phyloP scores from a whole-genome alignment of 2,797 vertebrate species.

The Sebastes matsubarae region DNA sequence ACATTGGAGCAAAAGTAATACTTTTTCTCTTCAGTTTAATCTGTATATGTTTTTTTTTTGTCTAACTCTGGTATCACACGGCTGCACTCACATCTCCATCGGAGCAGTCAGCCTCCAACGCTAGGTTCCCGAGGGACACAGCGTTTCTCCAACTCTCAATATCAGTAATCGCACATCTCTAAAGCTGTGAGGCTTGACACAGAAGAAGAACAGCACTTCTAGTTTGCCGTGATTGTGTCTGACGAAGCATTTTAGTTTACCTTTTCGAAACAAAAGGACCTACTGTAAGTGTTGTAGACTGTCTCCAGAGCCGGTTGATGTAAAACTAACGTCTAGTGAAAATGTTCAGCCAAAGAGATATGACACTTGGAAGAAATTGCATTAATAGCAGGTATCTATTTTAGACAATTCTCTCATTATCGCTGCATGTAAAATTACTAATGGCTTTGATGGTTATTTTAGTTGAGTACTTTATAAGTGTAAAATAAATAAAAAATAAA shows the following conservation, averaged over 20 bases:
- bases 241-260: neutral
- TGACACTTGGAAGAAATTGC: neutral
- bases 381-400: neutral
- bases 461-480: neutral
- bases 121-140: neutral
- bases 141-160: slow-evolving; percentile 5
- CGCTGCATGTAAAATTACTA: neutral
- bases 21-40: neutral
- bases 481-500: no score
- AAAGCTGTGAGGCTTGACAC: neutral
- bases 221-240: neutral
- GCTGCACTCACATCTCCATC: slow-evolving; percentile 5
- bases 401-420: neutral
- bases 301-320: neutral
- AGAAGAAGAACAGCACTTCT: neutral
- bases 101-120: slow-evolving; percentile 1
- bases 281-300: neutral
- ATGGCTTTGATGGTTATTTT: neutral
- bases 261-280: neutral
- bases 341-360: neutral
- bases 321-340: neutral
- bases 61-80: neutral
- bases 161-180: neutral
- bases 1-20: neutral
- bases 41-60: neutral